Evolutionary conservation across 53 echinoderm and acorn worm genomes (phyloP), one percentile per base, ranked within the genome.

Genomic region (Mesocentrotus franciscanus): DNA sequence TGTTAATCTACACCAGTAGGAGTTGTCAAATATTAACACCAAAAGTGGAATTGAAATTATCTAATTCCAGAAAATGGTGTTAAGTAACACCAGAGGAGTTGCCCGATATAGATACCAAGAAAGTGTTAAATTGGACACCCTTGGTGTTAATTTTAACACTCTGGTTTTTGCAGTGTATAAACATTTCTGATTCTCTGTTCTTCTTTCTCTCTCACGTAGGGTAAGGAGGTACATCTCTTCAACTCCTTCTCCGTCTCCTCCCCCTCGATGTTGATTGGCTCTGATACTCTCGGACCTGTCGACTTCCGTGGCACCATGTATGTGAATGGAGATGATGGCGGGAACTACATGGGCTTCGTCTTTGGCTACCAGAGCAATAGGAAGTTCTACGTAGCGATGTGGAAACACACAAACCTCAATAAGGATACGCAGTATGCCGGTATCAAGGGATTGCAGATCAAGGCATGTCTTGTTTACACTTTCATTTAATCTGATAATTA

Each of bases 301-400:
- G 97, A 97, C 92, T 98, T 93, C 96, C 90, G 97, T 1, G 96
- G 96, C 26, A 98, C 99, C 85, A 95, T 96, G 96, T 98, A 74
- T 81, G 97, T 97, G 30, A 97, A 98, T 84, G 95, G 95, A 10
- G 94, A 98, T 76, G 96, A 85, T 32, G 97, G 99, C 8, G 95
- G 95, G 2, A 96, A 97, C 89, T 98, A 97, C 78, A 97, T 98
- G 56, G 99, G 99, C 56, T 96, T 98, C 85, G 99, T 98, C 7
- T 98, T 97, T 90, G 99, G 99, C 57, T 98, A 98, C 92, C 99
- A 98, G 83, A 97, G 97, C 92, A 97, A 97, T 95, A 91, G 97
- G 78, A 96, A 97, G 95, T 98, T 98, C 76, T 98, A 97, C 59
- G 95, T 98, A 11, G 99, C 97, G 39, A 97, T 97, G 99, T 98